Conservation (phyloP, 2,797 vertebrate genomes). For the Novumbra hubbsi region DNA sequence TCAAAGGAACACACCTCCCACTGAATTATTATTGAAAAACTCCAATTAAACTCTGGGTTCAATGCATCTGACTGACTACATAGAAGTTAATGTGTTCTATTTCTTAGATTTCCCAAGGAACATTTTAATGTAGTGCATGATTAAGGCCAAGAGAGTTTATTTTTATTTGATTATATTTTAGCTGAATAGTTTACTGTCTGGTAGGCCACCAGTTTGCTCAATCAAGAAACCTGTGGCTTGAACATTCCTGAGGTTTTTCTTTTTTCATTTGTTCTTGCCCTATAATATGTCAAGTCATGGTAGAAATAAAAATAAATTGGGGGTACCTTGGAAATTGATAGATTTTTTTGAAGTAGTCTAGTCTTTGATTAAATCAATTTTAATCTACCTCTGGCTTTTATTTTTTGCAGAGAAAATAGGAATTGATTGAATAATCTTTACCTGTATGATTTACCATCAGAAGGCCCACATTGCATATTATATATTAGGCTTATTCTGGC, state of each 20-base stretch:
- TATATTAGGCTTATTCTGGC: constrained; percentile 43
- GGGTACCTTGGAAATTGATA: background rate
- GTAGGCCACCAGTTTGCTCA: background rate
- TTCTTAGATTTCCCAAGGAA: background rate
- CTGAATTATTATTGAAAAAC: constrained; percentile 4
- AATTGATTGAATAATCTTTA: constrained; percentile 59
- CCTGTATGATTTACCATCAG: constrained; percentile 47
- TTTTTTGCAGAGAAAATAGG: constrained; percentile 30
- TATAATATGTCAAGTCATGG: background rate
- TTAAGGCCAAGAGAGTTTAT: background rate
- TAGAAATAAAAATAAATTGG: background rate
- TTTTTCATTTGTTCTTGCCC: background rate
- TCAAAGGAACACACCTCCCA: background rate
- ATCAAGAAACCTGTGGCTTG: background rate
- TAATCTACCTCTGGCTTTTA: constrained; percentile 54
- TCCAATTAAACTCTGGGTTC: background rate
- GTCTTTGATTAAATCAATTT: constrained; percentile 53
- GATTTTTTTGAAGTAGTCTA: background rate
- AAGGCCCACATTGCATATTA: constrained; percentile 22
- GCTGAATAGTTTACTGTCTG: background rate
- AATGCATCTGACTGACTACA: background rate
- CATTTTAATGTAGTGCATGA: background rate
- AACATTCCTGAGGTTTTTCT: background rate
- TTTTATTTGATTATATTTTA: background rate
- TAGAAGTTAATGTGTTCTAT: background rate